Base-by-base conservation (phyloP, 2,113 vertebrate genomes). In the Dromas ardeola region DNA sequence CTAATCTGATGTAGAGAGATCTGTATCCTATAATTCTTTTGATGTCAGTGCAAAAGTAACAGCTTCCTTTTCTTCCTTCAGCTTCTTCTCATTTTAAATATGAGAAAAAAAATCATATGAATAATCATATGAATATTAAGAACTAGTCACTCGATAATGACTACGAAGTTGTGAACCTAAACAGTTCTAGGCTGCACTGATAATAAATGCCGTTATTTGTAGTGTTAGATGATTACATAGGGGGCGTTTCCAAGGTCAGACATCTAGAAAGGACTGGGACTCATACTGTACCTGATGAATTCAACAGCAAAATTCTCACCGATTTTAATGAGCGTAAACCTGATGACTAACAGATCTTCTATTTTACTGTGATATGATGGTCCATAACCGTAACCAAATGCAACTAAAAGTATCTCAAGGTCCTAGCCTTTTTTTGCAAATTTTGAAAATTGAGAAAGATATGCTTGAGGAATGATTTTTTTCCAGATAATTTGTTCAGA, bases 91-190 rank as follows among this genome's bases (percentile, higher is more conserved):
- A 23, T 62, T 56, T 73, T 8, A 55, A 59, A 53, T 4, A 23
- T 11, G 49, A 65, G 61, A 18, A 11, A 38, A 20, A 61, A 42
- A 6, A 1, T 15, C 5, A 11, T 5, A 0, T 1, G 10, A 71
- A 47, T 7, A 50, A n/a, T n/a, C n/a, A n/a, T n/a, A n/a, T n/a
- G n/a, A n/a, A 5, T 17, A 42, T 7, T 20, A 65, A 82, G 69
- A 71, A 27, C 55, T 11, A 3, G 3, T 32, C 58, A 8, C 10
- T 26, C 40, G 47, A 1, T 1, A 19, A 9, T 1, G 29, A 30
- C 5, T 15, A 2, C 2, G 17, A 59, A 36, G 38, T 1, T 9
- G 17, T n/a, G 36, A 77, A 5, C 14, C 49, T 10, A 25, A 45
- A 3, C 16, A 53, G 43, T 13, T 53, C 18, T 6, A 34, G 82